Evolutionary conservation across 2,113 vertebrate species (phyloP), one percentile per base, ranked within the genome.

Genomic region (Sterrhoptilus dennistouni): DNA sequence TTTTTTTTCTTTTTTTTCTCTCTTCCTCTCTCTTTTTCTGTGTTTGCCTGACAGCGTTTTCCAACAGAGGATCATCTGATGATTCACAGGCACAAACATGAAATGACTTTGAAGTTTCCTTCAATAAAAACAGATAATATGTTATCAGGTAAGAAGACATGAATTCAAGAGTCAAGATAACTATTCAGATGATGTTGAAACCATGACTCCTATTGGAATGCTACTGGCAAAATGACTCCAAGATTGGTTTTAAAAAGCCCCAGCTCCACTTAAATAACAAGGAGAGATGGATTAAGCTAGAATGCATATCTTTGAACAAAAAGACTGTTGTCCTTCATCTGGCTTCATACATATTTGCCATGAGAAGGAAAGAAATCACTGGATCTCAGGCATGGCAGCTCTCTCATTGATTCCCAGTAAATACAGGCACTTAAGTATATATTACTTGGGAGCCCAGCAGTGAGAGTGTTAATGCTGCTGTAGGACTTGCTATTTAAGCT

Each of bases 1-100:
- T 97, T 94, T 45, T 88, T 78, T 86, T 42, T n/a, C 24, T 50
- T 66, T 50, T 33, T 11, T 57, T 14, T 54, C 28, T 61, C 65
- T 76, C 65, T 68, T 22, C 15, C 17, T 36, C 66, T 68, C 65
- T 94, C 71, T 91, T 63, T 75, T 36, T 77, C 81, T 96, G 40
- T 97, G 31, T 98, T 97, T 97, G 82, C 97, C 95, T 92, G 94
- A 97, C 98, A 99, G 99, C 98, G 99, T 95, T 99, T 99, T 97
- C 99, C 99, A 93, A 99, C 99, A 53, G 99, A 99, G 97, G 99
- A 99, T 98, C 99, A 99, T 97, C 98, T 99, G 98, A 99, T 99
- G 99, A 99, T 99, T 98, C 99, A 99, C 96, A 98, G 99, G 97
- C 99, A 99, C 98, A 99, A 99, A 98, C 99, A 99, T 98, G 99